These are phyloP conservation scores for Dolichotis patagonum DNA, from an alignment of 2,113 vertebrate genomes.

Conservation along the genomic window DNA sequence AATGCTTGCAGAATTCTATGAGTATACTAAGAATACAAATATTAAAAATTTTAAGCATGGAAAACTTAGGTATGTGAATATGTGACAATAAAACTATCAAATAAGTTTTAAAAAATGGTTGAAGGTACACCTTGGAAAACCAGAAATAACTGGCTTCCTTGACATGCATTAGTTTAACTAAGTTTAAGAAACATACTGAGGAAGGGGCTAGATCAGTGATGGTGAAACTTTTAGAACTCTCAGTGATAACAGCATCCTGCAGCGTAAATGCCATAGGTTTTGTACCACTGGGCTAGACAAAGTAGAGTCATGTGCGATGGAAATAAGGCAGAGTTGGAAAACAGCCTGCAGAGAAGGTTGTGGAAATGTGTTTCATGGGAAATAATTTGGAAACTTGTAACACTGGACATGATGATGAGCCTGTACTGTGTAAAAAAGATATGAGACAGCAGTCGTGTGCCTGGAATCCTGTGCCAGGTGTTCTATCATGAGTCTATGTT, in stretches of 20 bases:
- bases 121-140: background rate
- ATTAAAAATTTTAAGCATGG: background rate
- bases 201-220: background rate
- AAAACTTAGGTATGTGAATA: background rate
- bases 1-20: background rate
- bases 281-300: background rate
- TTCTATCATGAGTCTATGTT: background rate
- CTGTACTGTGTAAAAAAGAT: background rate
- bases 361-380: background rate
- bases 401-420: background rate
- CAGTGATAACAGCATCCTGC: background rate
- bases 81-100: background rate
- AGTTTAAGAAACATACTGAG: background rate
- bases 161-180: background rate
- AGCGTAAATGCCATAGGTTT: background rate
- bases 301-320: background rate
- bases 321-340: background rate
- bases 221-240: background rate
- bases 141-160: background rate
- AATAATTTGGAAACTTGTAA: background rate
- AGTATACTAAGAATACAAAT: background rate
- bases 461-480: accelerated
- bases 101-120: background rate
- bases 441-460: accelerated
- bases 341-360: too few relatives aligned